These are phyloP conservation scores for Drosophila austrosaltans DNA, from an alignment of 2,888 invertebrate species.

Conservation along the genomic window DNA sequence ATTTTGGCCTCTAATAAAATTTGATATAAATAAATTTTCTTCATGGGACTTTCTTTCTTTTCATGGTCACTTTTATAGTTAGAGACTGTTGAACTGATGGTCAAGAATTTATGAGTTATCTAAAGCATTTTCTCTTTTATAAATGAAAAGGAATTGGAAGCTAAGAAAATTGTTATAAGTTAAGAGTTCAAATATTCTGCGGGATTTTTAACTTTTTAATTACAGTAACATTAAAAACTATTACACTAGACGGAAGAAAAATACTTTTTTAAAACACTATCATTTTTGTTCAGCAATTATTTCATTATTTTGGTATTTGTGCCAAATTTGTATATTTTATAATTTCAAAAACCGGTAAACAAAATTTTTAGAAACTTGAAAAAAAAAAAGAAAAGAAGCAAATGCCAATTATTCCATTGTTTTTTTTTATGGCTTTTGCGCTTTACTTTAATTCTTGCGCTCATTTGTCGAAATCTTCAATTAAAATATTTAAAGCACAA, in stretches of 20 bases:
- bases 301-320: conserved; percentile 5
- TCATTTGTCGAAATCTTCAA: background rate
- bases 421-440: background rate
- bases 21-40: background rate
- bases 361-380: background rate
- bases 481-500: background rate
- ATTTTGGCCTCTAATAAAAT: conserved; percentile 1
- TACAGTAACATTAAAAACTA: no score
- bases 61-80: background rate
- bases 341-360: background rate
- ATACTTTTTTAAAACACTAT: background rate
- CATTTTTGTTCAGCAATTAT: background rate
- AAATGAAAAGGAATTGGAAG: no score
- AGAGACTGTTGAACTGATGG: background rate
- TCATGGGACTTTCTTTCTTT: background rate
- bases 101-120: background rate
- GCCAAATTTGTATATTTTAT: background rate
- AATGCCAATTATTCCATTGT: background rate
- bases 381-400: background rate
- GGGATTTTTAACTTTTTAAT: background rate
- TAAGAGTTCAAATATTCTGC: background rate
- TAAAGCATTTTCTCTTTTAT: no score
- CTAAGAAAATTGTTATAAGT: no score
- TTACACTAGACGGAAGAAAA: no score
- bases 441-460: background rate